phyloP scores from a whole-genome alignment of 2,888 invertebrate genomes.

The Abscondita cerata region DNA sequence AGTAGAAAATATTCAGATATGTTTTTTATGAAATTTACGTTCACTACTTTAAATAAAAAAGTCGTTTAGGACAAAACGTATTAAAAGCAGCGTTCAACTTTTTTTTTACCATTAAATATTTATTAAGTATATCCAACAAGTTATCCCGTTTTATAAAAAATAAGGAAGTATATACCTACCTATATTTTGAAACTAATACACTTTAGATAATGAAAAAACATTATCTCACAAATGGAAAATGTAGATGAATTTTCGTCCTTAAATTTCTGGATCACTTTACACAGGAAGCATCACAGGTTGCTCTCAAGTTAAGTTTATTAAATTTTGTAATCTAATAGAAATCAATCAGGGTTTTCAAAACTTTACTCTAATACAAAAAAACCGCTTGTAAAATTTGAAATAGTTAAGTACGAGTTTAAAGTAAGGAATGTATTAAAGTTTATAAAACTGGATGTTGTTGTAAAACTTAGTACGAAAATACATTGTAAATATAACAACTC shows the following conservation, averaged over 20 bases:
- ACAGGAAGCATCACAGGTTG: conserved; percentile 9
- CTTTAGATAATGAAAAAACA: conserved; percentile 4
- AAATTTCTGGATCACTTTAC: conserved; percentile 7
- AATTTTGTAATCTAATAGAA: conserved; percentile 6
- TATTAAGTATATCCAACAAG: neutral
- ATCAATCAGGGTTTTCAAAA: conserved; percentile 9
- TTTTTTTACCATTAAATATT: neutral
- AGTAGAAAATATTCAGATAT: neutral
- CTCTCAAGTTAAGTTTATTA: conserved; percentile 10
- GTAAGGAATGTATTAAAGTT: no score
- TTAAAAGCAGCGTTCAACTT: neutral
- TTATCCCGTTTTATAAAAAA: neutral
- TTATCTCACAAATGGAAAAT: neutral
- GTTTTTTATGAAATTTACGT: neutral
- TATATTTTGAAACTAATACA: neutral
- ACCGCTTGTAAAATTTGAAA: no score
- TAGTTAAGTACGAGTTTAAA: no score
- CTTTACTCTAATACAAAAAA: neutral
- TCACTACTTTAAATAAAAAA: neutral
- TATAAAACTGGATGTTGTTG: no score
- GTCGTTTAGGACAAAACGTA: neutral
- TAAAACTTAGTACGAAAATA: no score
- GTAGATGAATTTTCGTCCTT: conserved; percentile 4
- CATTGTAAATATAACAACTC: no score
- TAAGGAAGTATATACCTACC: no score